Base-by-base conservation (phyloP, 1,140 invertebrate genomes). In the Drosophila sp. region DNA sequence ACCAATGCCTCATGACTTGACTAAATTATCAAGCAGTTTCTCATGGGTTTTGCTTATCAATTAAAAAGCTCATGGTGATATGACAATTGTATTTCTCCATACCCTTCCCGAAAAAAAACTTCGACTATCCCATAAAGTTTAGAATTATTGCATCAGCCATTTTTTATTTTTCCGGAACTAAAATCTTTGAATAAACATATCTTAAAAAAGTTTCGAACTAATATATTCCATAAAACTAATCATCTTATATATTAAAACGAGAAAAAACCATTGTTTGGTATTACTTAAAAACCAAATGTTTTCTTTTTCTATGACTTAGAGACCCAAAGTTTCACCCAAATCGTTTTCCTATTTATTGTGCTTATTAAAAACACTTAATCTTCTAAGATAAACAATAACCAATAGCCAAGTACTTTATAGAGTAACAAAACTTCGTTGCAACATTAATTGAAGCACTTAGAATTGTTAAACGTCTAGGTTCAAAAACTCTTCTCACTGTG, bases 1-100 rank as follows among this genome's bases (percentile, higher is more conserved):
- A 10, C 63, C 7, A 67, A 0, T n/a, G 6, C 40, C 2, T 17
- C 23, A 62, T 75, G 71, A 75, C 64, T 50, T 2, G 50, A 32
- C 56, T 23, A 58, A 4, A 35, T 35, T 23, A 27, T 50, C 25
- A 50, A 50, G 44, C 44, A 8, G 11, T 3, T 69, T 29, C 4
- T 10, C 1, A 27, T 6, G 8, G 57, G 29, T 2, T 10, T 60
- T 50, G 3, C 57, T 60, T 40, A 60, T 60, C 57, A 40, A 40
- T 6, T 23, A 23, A 35, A 25, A 33, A 17, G 17, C 33, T n/a
- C 57, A 50, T 25, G 11, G 30, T 33, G 55, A 57, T 33, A 57
- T 7, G n/a, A 23, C 55, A 35, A 3, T 10, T 10, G 17, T 29
- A 4, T 33, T 23, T 33, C 23, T 23, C 30, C 23, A 33, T 17